A percentile compares a stretch with the other conserved stretches of the same genome.
These are phyloP conservation scores for Trochalopteron elliotii DNA, from an alignment of 2,113 vertebrate species.

Conservation along the genomic window DNA sequence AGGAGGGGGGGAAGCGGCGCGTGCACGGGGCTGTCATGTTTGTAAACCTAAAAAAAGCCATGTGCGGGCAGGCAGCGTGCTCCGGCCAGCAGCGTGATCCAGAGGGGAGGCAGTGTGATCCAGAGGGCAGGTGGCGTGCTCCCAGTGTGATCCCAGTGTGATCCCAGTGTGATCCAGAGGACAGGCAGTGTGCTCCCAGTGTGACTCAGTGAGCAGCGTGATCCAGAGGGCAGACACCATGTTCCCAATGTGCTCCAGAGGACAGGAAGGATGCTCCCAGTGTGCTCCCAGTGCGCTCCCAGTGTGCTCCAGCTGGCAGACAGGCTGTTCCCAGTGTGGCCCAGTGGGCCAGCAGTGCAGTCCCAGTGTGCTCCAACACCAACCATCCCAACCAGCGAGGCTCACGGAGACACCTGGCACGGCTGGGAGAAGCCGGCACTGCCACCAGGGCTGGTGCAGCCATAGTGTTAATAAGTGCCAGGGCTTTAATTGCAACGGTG, in stretches of 20 bases:
- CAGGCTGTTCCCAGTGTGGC: not conserved
- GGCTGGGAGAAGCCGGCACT: fast-evolving
- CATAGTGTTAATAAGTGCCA: not conserved
- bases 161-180: not conserved
- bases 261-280: not conserved
- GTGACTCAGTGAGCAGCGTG: no score
- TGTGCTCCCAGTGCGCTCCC: not conserved
- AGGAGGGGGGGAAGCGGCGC: not conserved
- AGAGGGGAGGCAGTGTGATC: not conserved
- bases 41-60: slow-evolving; percentile 65
- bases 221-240: not conserved
- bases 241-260: not conserved
- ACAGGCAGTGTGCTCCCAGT: not conserved
- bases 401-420: fast-evolving
- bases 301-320: not conserved
- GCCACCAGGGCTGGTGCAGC: not conserved
- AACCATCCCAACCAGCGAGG: not conserved
- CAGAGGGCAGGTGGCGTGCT: not conserved
- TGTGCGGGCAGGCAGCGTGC: slow-evolving; percentile 52
- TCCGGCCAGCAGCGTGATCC: not conserved
- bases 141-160: no score
- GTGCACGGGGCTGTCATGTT: slow-evolving; percentile 24
- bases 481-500: not conserved
- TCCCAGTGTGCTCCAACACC: not conserved
- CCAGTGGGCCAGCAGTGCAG: not conserved